Evolutionary conservation across 2,797 vertebrate genomes (phyloP).

Genomic region (Brachymystax lenok): DNA sequence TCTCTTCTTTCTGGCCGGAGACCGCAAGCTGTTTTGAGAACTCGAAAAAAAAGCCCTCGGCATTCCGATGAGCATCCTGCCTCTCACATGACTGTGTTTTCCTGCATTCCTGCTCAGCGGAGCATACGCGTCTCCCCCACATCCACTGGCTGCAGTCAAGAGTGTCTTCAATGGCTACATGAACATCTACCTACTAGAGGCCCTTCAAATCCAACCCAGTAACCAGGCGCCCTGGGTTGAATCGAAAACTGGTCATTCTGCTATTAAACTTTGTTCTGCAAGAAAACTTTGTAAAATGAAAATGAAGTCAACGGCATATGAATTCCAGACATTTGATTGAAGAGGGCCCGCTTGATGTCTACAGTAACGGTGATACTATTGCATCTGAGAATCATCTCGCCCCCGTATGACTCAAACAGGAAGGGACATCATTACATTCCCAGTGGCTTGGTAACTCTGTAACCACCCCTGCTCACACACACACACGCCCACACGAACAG

Average conservation of each 20-base stretch:
- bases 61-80: slow-evolving; percentile 47
- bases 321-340: no score
- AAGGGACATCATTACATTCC: background rate
- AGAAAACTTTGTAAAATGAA: no score
- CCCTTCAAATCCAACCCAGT: background rate
- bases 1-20: slow-evolving; percentile 2
- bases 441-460: background rate
- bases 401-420: background rate
- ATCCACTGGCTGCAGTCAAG: background rate
- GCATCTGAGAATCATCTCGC: background rate
- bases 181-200: background rate
- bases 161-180: background rate
- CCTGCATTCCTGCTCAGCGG: slow-evolving; percentile 52
- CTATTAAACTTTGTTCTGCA: no score
- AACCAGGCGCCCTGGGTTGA: no score
- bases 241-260: no score
- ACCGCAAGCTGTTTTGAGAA: slow-evolving; percentile 39
- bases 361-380: no score
- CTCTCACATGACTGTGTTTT: slow-evolving; percentile 58
- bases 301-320: no score
- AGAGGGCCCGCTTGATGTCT: no score
- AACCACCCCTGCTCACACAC: no score
- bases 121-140: slow-evolving; percentile 16
- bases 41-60: slow-evolving; percentile 24
- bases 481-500: no score